Conservation (phyloP, 2,888 invertebrate genomes). For the Andricus quercusramuli region DNA sequence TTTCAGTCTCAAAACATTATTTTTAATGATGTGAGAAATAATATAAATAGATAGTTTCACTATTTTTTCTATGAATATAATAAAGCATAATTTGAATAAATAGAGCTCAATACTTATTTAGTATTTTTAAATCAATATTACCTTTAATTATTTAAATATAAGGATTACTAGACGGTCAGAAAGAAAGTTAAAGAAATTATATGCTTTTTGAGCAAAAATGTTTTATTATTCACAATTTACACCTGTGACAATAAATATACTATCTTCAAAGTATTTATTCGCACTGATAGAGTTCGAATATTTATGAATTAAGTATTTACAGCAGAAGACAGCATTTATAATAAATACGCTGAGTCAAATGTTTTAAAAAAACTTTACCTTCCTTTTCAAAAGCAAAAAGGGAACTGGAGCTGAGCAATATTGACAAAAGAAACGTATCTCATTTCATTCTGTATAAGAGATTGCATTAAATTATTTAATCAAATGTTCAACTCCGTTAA, state of each 20-base stretch:
- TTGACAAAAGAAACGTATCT: too few relatives aligned
- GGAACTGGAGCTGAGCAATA: too few relatives aligned
- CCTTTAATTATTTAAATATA: too few relatives aligned
- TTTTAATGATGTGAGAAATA: not conserved
- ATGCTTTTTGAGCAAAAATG: too few relatives aligned
- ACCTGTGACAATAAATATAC: not conserved
- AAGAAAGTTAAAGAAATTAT: too few relatives aligned
- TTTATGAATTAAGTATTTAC: not conserved
- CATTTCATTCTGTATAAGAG: too few relatives aligned
- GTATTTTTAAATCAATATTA: not conserved
- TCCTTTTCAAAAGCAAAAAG: too few relatives aligned
- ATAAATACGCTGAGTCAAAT: not conserved
- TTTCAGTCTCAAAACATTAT: not conserved
- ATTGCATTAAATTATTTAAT: too few relatives aligned
- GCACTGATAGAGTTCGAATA: not conserved
- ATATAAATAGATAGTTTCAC: not conserved
- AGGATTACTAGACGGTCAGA: too few relatives aligned
- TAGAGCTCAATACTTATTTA: not conserved
- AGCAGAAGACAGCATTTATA: not conserved
- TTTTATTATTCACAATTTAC: not conserved
- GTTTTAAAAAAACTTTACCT: too few relatives aligned
- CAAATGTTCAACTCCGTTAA: too few relatives aligned
- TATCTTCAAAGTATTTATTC: not conserved
- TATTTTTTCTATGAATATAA: not conserved
- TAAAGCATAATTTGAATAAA: not conserved